Conservation (phyloP, 2,888 invertebrate species). For the Rhogogaster chlorosoma region DNA sequence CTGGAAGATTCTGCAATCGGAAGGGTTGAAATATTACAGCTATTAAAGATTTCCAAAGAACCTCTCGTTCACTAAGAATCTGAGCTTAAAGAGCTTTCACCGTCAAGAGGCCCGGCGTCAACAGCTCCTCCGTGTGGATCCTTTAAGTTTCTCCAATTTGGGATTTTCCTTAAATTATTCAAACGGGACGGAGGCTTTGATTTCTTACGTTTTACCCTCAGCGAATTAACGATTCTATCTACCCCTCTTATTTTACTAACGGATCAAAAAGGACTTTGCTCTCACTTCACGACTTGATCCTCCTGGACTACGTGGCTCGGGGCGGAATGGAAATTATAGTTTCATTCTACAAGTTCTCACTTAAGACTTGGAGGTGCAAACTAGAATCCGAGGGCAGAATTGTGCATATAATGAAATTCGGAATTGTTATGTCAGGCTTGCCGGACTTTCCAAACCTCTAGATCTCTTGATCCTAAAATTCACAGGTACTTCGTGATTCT, state of each 20-base stretch:
- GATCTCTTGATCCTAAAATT: too few species aligned
- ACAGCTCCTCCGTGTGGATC: not conserved
- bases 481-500: too few species aligned
- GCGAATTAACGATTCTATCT: not conserved
- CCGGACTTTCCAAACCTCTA: too few species aligned
- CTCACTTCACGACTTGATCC: not conserved
- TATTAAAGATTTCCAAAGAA: slow-evolving; percentile 28
- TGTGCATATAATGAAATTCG: too few species aligned
- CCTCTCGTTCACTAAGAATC: not conserved
- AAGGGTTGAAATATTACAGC: slow-evolving; percentile 19
- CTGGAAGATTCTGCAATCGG: not conserved
- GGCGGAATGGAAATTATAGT: too few species aligned
- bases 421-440: too few species aligned
- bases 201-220: not conserved
- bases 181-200: not conserved
- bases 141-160: not conserved
- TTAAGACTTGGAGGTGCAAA: not conserved
- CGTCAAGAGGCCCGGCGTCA: not conserved
- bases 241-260: not conserved
- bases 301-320: not conserved
- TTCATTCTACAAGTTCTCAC: not conserved
- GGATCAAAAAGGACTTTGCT: not conserved
- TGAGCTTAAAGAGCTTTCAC: slow-evolving; percentile 26
- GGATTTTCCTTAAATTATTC: slow-evolving; percentile 1
- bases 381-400: not conserved